Evolutionary conservation across 1,140 invertebrate genomes (phyloP), one percentile per base, ranked within the genome.

Genomic region (Neuroterus valhalla): DNA sequence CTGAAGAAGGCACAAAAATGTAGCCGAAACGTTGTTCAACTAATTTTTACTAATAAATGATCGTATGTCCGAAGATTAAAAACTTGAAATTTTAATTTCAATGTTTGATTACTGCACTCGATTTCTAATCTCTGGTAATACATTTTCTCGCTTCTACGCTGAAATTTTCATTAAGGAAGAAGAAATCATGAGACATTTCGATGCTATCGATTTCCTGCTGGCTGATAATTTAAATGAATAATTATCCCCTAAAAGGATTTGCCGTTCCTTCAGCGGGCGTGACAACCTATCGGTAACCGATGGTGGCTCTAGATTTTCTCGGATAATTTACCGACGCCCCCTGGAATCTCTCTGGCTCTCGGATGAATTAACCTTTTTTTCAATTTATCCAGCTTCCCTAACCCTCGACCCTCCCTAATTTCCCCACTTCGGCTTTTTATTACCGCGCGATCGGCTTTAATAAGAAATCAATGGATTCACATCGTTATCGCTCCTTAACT

Each of bases 401-500:
- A 71, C 76, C 48, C 31, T 17, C 46, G 42, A 11, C 8, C 70
- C 72, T 66, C 50, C 70, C 26, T 67, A 46, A 45, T 42, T 74
- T 26, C 6, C 3, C 31, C 31, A 38, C 31, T 38, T 38, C 31
- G 6, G 1, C 31, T 23, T 19, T 66, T 75, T 70, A 21, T 69
- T 72, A 69, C 68, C 71, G 45, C 68, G 75, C 71, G 74, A 71
- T 73, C 79, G 71, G 71, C 75, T 76, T 79, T 84, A 82, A 84
- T 81, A 82, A 82, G 79, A 82, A 84, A 84, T 84, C 82, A 80
- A 84, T 84, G 78, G 71, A 78, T 78, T 78, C 76, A 76, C 78
- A 80, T 80, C 75, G 75, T 66, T 75, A 77, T 72, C 62, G 55
- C 21, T 62, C 8, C n/a, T 31, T 62, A 31, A 62, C 23, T 62